phyloP scores from a whole-genome alignment of 1,140 invertebrate genomes.

The Drosophila parvula region DNA sequence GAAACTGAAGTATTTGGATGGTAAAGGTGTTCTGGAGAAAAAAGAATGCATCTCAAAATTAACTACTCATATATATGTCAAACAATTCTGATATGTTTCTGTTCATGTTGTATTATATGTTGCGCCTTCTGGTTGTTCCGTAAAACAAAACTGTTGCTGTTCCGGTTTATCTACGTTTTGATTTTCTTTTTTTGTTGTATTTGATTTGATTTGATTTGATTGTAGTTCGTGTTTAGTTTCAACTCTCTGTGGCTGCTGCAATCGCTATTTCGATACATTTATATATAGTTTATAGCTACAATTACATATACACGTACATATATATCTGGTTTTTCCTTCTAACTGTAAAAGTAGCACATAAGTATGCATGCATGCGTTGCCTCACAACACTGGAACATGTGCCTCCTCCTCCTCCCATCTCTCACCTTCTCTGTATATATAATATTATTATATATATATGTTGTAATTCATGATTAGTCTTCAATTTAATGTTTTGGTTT shows the following conservation, averaged over 20 bases:
- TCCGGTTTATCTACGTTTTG: conserved; percentile 10
- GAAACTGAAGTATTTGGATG: conserved; percentile 21
- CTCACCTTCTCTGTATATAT: conserved; percentile 4
- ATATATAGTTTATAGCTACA: conserved; percentile 47
- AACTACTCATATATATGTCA: conserved; percentile 59
- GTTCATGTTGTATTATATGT: conserved; percentile 61
- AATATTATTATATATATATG: conserved; percentile 12
- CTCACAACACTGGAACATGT: conserved; percentile 53
- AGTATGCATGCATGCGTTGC: conserved; percentile 37
- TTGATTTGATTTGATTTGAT: conserved; percentile 28
- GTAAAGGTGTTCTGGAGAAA: not conserved
- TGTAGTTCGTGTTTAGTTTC: conserved; percentile 41
- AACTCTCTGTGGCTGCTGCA: conserved; percentile 19
- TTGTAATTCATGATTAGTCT: conserved; percentile 64
- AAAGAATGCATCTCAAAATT: conserved; percentile 27
- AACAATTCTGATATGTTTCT: conserved; percentile 78
- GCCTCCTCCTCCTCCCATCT: too few relatives aligned
- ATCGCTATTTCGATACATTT: conserved; percentile 46
- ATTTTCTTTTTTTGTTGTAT: conserved; percentile 7
- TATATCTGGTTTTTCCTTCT: conserved; percentile 44
- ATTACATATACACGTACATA: conserved; percentile 45
- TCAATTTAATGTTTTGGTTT: conserved; percentile 64
- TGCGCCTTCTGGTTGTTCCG: conserved; percentile 34
- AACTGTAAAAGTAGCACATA: conserved; percentile 58
- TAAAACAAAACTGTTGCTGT: conserved; percentile 35